Evolutionary conservation across 2,797 vertebrate species (phyloP).

Genomic region (Mallotus villosus): DNA sequence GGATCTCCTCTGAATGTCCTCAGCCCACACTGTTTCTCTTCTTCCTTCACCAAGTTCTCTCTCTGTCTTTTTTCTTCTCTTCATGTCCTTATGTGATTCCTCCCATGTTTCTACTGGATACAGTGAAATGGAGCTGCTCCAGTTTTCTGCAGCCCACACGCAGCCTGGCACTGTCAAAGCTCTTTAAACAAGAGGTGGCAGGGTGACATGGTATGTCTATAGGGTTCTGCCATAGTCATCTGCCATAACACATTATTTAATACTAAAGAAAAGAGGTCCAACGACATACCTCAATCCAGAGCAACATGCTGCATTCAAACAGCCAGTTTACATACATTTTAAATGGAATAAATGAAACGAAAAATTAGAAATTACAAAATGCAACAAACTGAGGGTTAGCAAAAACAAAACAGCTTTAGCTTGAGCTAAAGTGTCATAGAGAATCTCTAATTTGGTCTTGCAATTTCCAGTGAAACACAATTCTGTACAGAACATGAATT

Average conservation of each 20-base stretch:
- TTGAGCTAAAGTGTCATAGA: no score
- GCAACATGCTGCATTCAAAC: not conserved
- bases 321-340: not conserved
- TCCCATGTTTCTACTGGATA: not conserved
- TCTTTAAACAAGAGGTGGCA: not conserved
- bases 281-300: no score
- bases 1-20: not conserved
- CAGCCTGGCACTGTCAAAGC: conserved; percentile 5
- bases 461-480: no score
- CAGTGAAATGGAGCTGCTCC: not conserved
- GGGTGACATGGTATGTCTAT: no score
- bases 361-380: not conserved
- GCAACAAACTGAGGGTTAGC: not conserved
- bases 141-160: not conserved
- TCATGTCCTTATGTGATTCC: not conserved
- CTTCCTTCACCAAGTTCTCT: not conserved
- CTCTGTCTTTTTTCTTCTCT: not conserved
- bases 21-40: not conserved
- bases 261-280: no score
- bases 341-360: no score
- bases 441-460: no score
- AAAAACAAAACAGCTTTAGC: not conserved
- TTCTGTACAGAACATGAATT: no score
- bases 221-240: no score
- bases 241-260: no score